Percentiles rank a stretch among this genome's conserved stretches.
Conservation (phyloP, 2,797 vertebrate genomes). For the Malurus leucopterus region DNA sequence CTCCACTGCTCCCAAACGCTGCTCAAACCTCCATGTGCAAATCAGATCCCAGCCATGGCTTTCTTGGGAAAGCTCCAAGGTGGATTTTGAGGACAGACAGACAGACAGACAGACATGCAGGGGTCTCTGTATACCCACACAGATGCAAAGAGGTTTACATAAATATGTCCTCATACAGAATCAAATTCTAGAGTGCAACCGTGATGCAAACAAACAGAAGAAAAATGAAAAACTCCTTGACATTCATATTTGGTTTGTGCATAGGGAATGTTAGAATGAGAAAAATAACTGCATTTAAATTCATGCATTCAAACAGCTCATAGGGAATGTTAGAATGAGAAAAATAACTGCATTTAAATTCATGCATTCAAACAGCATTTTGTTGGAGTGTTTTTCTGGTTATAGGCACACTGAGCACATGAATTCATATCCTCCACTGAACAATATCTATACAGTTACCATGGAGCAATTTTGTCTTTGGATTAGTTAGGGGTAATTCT, state of each 20-base stretch:
- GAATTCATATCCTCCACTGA: not conserved
- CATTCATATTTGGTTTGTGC: not conserved
- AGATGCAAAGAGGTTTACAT: not conserved
- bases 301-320: too few species aligned
- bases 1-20: not conserved
- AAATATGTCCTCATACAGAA: not conserved
- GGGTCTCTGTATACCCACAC: not conserved
- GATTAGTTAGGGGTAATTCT: constrained; percentile 41
- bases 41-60: not conserved
- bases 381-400: not conserved
- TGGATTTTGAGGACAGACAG: not conserved
- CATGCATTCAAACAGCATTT: not conserved
- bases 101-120: not conserved
- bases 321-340: too few species aligned
- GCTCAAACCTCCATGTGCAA: not conserved
- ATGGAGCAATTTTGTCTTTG: not conserved
- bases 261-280: not conserved
- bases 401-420: not conserved
- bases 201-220: not conserved
- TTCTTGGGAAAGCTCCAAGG: not conserved
- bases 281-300: not conserved
- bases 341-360: not conserved
- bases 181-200: not conserved
- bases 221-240: not conserved
- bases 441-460: not conserved